Percentiles rank a stretch among this genome's conserved stretches.
phyloP scores from a whole-genome alignment of 2,113 vertebrate genomes.

The Dissostichus mawsoni region DNA sequence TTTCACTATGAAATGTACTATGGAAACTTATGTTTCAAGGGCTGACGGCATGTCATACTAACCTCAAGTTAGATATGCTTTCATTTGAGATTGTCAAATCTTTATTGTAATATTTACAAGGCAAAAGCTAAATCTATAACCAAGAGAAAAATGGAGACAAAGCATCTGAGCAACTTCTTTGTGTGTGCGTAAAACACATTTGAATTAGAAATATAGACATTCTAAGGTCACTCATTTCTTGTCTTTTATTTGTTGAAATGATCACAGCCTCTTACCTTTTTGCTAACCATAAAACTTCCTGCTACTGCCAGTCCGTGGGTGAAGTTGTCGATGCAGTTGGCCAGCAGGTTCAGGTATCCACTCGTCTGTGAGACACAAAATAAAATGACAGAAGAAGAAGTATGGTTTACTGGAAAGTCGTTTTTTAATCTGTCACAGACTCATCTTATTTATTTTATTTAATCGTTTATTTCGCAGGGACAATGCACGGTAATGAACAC shows the following conservation, averaged over 20 bases:
- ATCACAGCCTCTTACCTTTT: slow-evolving; percentile 88
- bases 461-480: no score
- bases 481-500: no score
- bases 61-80: not conserved
- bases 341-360: slow-evolving; percentile 97
- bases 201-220: not conserved
- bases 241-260: not conserved
- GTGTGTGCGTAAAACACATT: not conserved
- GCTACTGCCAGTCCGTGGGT: slow-evolving; percentile 96
- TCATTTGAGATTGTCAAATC: not conserved
- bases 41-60: not conserved
- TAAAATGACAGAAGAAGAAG: not conserved
- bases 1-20: not conserved
- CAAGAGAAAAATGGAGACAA: not conserved
- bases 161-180: not conserved
- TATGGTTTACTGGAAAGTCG: not conserved
- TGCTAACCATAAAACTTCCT: slow-evolving; percentile 96
- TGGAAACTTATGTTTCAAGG: not conserved
- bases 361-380: slow-evolving; percentile 86
- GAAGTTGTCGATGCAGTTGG: slow-evolving; percentile 99
- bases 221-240: not conserved
- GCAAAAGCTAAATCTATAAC: not conserved
- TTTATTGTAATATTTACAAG: not conserved
- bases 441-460: not conserved
- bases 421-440: not conserved